These are phyloP conservation scores for Drosophila buzzatii DNA, from an alignment of 2,888 invertebrate genomes.

Conservation along the genomic window DNA sequence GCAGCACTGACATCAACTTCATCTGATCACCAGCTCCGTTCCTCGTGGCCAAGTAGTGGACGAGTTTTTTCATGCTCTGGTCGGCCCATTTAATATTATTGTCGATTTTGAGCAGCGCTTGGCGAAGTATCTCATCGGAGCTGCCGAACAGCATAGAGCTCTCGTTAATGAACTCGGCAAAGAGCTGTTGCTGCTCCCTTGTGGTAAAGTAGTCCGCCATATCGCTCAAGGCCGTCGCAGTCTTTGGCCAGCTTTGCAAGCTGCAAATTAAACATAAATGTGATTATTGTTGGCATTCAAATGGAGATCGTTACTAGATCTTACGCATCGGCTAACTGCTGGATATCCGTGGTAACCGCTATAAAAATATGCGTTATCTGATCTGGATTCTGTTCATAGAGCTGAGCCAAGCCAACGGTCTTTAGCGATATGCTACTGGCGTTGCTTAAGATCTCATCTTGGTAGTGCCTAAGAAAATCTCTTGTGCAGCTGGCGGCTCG, in stretches of 20 bases:
- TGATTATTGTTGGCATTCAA: not conserved
- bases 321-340: constrained; percentile 66
- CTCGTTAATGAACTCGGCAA: constrained; percentile 53
- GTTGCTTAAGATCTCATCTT: constrained; percentile 85
- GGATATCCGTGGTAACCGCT: constrained; percentile 56
- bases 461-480: constrained; percentile 86
- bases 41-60: constrained; percentile 52
- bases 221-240: constrained; percentile 65
- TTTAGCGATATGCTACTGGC: constrained; percentile 58
- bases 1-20: constrained; percentile 6
- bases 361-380: constrained; percentile 67
- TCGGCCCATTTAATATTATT: constrained; percentile 80
- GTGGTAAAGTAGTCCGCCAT: constrained; percentile 73
- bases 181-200: constrained; percentile 53
- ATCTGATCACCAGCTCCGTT: constrained; percentile 39
- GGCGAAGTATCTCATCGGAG: constrained; percentile 43
- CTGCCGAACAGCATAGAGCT: constrained; percentile 62
- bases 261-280: constrained; percentile 39
- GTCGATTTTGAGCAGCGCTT: constrained; percentile 66
- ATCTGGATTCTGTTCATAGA: constrained; percentile 86
- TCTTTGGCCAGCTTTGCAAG: constrained; percentile 66
- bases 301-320: constrained; percentile 18
- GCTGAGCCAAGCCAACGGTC: constrained; percentile 79
- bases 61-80: constrained; percentile 54
- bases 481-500: constrained; percentile 89